Evolutionary conservation across 1,140 invertebrate species (phyloP).

Genomic region (Heliconius himera): DNA sequence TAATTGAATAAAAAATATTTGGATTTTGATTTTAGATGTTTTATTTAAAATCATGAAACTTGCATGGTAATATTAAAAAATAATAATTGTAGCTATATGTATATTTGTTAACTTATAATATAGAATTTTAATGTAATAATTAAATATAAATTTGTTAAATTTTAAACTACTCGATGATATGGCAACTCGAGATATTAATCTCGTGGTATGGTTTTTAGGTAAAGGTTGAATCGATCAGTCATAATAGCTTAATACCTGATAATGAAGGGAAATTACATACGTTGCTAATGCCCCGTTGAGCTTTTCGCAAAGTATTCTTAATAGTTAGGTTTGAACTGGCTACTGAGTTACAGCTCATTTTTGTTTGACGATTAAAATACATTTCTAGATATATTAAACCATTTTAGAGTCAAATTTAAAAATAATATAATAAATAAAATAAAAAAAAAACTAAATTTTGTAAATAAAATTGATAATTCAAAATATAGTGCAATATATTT

Average conservation of each 20-base stretch:
- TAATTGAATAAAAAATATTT: too few relatives aligned
- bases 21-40: too few relatives aligned
- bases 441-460: too few relatives aligned
- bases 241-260: slow-evolving; percentile 7
- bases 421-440: too few relatives aligned
- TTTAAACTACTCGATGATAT: slow-evolving; percentile 23
- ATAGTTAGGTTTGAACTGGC: neutral
- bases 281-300: neutral
- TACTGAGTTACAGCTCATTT: neutral
- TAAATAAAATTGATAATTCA: too few relatives aligned
- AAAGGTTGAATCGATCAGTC: slow-evolving; percentile 14
- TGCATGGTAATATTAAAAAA: neutral
- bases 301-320: slow-evolving; percentile 18
- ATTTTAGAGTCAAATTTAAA: too few relatives aligned
- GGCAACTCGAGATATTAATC: slow-evolving; percentile 16
- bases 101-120: neutral
- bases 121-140: neutral
- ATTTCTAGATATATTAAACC: too few relatives aligned
- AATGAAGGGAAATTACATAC: slow-evolving; percentile 1
- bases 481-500: too few relatives aligned
- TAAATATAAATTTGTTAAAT: slow-evolving; percentile 1
- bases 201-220: slow-evolving; percentile 21
- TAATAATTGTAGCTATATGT: neutral
- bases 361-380: neutral
- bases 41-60: too few relatives aligned